Conservation (phyloP, 2,888 invertebrate genomes). For the Caenorhabditis sp. region DNA sequence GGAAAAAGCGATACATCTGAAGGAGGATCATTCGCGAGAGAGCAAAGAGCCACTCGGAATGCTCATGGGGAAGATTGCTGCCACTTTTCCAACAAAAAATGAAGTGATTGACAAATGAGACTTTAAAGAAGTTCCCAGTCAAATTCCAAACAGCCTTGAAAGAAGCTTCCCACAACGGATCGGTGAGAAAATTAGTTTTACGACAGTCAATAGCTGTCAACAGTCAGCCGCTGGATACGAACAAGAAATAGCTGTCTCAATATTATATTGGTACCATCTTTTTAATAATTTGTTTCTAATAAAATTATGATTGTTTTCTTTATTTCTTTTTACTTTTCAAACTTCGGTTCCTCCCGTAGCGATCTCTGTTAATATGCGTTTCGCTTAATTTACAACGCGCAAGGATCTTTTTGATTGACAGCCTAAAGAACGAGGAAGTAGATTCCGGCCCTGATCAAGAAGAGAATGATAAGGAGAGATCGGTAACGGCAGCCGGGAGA, state of each 20-base stretch:
- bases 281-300: not conserved
- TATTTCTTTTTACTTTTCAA: not conserved
- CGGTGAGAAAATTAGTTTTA: not conserved
- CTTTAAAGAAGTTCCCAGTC: not conserved
- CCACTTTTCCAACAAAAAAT: not conserved
- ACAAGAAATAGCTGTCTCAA: not conserved
- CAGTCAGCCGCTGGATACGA: not conserved
- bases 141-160: too few species aligned
- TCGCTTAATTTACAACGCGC: not conserved
- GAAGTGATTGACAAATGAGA: not conserved
- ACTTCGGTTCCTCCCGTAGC: not conserved
- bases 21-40: too few species aligned
- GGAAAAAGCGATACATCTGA: not conserved
- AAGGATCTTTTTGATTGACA: constrained; percentile 12
- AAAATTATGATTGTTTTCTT: not conserved
- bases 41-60: too few species aligned
- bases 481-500: constrained; percentile 17
- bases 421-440: constrained; percentile 28
- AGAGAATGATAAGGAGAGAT: constrained; percentile 46
- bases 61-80: not conserved
- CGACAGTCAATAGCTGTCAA: not conserved
- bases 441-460: constrained; percentile 32
- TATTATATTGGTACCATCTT: not conserved
- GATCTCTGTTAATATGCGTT: not conserved
- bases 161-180: not conserved